Evolutionary conservation across 2,113 vertebrate species (phyloP).

Genomic region (Chinchilla lanigera): DNA sequence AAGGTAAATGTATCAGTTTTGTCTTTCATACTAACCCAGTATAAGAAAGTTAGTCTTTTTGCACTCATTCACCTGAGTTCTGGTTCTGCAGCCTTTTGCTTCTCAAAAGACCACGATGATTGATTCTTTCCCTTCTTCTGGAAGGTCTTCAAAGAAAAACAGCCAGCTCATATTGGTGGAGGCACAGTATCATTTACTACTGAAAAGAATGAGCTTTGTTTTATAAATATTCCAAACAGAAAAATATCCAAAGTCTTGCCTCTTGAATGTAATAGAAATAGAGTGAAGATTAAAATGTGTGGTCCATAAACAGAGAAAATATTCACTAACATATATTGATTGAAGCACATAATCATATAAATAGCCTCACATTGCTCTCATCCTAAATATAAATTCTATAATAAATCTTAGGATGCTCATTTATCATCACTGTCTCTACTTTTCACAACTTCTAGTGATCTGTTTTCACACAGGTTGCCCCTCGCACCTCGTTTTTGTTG

Average conservation of each 20-base stretch:
- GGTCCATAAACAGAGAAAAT: background rate
- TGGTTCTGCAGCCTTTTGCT: background rate
- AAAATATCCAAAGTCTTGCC: background rate
- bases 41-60: background rate
- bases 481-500: background rate
- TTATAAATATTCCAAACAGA: background rate
- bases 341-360: background rate
- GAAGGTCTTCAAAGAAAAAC: background rate
- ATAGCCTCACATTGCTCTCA: background rate
- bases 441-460: background rate
- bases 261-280: background rate
- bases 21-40: background rate
- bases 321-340: background rate
- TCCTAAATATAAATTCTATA: background rate
- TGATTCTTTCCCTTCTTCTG: background rate
- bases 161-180: background rate
- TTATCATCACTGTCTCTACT: background rate
- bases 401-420: background rate
- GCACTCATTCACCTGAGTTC: background rate
- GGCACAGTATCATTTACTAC: background rate
- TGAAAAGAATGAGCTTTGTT: background rate
- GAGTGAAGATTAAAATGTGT: background rate
- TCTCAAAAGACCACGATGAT: background rate
- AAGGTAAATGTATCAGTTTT: background rate
- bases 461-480: background rate